phyloP scores from a whole-genome alignment of 23 tunicate species.

The Aplidium turbinatum region DNA sequence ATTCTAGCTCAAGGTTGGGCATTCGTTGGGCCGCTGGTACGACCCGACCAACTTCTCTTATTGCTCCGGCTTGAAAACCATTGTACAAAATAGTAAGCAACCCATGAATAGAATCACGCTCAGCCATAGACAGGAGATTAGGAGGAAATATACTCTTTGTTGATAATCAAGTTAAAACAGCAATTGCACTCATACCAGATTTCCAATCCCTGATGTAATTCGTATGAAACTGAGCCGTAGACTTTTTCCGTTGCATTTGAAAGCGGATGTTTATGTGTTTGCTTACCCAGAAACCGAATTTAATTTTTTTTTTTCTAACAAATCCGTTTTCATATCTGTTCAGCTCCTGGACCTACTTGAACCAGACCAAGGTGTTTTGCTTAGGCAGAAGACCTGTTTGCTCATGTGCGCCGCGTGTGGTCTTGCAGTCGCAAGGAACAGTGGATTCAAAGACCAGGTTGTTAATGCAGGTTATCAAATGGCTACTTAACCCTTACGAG shows the following conservation, averaged over 20 bases:
- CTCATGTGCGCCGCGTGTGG: constrained; percentile 85
- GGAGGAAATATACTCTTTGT: too few species aligned
- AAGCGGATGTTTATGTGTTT: background rate
- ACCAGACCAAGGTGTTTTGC: constrained; percentile 48
- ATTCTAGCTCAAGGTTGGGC: too few species aligned
- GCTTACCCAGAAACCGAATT: background rate
- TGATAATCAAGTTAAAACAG: too few species aligned
- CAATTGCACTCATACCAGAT: too few species aligned
- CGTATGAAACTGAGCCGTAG: background rate
- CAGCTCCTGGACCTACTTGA: constrained; percentile 35
- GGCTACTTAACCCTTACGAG: background rate
- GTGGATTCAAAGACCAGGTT: constrained; percentile 1
- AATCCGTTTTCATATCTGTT: background rate
- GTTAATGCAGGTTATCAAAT: background rate
- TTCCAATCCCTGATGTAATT: too few species aligned
- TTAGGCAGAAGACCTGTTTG: constrained; percentile 78
- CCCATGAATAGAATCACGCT: too few species aligned
- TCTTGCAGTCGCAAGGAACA: constrained; percentile 42
- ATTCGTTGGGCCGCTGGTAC: too few species aligned
- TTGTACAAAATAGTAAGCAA: too few species aligned
- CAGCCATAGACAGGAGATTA: too few species aligned
- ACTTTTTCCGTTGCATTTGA: background rate
- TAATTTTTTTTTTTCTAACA: background rate
- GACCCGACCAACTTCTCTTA: too few species aligned
- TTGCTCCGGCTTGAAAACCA: too few species aligned